phyloP scores from a whole-genome alignment of 2,113 vertebrate genomes.

The Erythrocercus mccallii region DNA sequence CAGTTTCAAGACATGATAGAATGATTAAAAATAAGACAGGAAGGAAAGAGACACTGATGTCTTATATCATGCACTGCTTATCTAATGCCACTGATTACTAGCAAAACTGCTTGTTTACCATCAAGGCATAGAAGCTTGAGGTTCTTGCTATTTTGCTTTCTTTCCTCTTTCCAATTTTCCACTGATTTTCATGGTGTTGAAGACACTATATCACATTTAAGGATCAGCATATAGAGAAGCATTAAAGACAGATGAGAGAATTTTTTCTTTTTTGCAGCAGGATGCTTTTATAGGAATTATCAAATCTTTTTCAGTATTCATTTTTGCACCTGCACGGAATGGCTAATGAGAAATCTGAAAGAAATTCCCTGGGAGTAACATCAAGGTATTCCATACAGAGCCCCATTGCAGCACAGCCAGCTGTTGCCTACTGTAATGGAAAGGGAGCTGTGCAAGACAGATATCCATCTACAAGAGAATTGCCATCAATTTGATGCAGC shows the following conservation, averaged over 20 bases:
- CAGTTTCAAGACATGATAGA: background rate
- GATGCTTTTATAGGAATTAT: background rate
- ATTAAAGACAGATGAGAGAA: background rate
- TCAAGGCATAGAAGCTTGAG: background rate
- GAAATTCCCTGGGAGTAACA: background rate
- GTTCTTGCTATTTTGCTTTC: background rate
- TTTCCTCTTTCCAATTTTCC: background rate
- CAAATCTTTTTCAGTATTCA: background rate
- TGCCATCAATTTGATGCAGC: background rate
- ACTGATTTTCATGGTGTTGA: background rate
- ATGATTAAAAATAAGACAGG: background rate
- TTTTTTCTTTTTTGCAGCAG: background rate
- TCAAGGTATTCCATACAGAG: background rate
- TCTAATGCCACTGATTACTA: background rate
- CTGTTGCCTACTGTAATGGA: slow-evolving; percentile 10
- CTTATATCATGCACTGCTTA: background rate
- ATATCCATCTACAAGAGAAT: background rate
- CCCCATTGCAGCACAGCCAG: background rate
- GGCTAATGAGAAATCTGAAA: background rate
- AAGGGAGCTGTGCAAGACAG: slow-evolving; percentile 1
- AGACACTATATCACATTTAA: background rate
- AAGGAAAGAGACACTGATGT: background rate
- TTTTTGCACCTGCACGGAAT: background rate
- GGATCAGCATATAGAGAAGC: background rate
- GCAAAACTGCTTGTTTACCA: background rate